Evolutionary conservation across 2,113 vertebrate genomes (phyloP).

Genomic region (Patagioenas fasciata): DNA sequence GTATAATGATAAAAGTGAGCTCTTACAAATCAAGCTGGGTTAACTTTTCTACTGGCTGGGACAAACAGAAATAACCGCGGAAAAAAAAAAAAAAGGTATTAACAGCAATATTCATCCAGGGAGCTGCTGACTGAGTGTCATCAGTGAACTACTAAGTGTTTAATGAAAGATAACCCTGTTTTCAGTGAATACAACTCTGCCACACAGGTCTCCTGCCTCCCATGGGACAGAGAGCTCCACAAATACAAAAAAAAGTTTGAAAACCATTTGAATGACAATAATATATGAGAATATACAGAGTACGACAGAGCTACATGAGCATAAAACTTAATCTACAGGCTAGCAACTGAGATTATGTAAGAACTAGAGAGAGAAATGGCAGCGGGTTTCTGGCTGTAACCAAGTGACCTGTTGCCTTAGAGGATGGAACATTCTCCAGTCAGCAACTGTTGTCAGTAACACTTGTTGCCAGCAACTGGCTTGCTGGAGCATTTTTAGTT

Average conservation of each 20-base stretch:
- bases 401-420: not conserved
- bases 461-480: not conserved
- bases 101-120: not conserved
- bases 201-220: not conserved
- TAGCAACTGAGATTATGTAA: not conserved
- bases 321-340: not conserved
- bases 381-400: not conserved
- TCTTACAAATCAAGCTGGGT: not conserved
- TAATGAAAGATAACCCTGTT: not conserved
- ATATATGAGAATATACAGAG: not conserved
- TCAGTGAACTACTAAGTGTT: not conserved
- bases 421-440: not conserved
- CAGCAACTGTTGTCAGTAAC: not conserved
- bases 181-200: not conserved
- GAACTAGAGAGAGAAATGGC: not conserved
- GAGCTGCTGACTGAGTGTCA: not conserved
- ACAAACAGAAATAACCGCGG: not conserved
- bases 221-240: not conserved
- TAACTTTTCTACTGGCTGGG: not conserved
- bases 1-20: not conserved
- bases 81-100: not conserved
- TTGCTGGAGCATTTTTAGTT: not conserved
- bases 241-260: not conserved
- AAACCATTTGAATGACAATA: not conserved
- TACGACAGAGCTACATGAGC: not conserved